Evolutionary conservation across 2,888 invertebrate genomes (phyloP), one percentile per base, ranked within the genome.

Genomic region (Fragum whitleyi): DNA sequence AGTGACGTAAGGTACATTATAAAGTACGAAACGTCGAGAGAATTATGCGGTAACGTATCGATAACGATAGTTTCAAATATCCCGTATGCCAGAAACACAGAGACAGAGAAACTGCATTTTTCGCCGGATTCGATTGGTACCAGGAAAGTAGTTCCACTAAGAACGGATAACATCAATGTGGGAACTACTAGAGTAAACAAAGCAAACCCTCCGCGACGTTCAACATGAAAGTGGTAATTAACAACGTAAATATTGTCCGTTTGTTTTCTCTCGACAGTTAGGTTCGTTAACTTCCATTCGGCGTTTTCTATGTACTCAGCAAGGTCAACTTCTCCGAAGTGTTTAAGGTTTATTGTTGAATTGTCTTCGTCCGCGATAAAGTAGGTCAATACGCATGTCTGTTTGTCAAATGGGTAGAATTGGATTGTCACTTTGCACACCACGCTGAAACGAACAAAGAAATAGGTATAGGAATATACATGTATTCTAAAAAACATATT

Each of bases 111-210:
- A 14, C 72, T 72, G 6, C 72, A 72, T 29, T 77, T 77, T 36
- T 77, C 77, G 16, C 72, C 77, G 2, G 77, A 72, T 28, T 77
- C 68, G 16, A 77, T 59, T 9, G 77, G 77, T n/a, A 77, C 65
- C 0, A 77, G 59, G 23, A 77, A 77, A 0, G 72, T 72, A 7
- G 59, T 51, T 11, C 70, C 57, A 23, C 72, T 77, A 16, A 77
- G 26, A 3, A 72, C n/a, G 16, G 77, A 72, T 39, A 77, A 57
- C 57, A 77, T 67, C 2, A 72, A 42, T 19, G 72, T 19, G 6
- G 77, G 77, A 1, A 72, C 77, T 0, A 77, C 59, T 0, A 77
- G 72, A 1, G 77, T 77, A 36, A 72, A 77, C 55, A 77, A 26
- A 23, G 62, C 62, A 21, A 77, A 77, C 14, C 62, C 68, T n/a